These are phyloP conservation scores for Clavelina lepadiformis DNA, from an alignment of 23 tunicate genomes.

Conservation along the genomic window DNA sequence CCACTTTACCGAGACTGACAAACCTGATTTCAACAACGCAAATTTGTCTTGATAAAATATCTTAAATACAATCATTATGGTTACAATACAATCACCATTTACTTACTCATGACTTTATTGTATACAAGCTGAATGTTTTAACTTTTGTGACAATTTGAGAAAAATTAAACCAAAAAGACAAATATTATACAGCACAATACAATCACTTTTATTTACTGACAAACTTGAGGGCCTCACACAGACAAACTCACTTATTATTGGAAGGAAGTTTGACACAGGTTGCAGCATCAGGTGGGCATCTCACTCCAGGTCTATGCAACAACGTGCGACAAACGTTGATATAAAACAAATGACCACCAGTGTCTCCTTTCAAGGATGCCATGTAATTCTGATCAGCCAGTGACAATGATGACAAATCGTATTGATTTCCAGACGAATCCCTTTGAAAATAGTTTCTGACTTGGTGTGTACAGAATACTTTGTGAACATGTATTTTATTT, in stretches of 20 bases:
- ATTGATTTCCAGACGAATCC: conserved; percentile 23
- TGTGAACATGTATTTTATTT: no score
- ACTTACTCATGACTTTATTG: no score
- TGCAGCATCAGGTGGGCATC: conserved; percentile 79
- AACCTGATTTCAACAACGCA: conserved; percentile 10
- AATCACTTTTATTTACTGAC: no score
- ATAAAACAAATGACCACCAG: conserved; percentile 35
- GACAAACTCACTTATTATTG: no score
- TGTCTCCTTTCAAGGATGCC: conserved; percentile 38
- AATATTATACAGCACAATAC: no score
- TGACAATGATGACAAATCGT: conserved; percentile 44
- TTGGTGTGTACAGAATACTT: neutral
- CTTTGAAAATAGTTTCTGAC: conserved; percentile 23
- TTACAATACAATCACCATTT: no score
- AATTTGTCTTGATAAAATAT: neutral
- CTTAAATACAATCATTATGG: no score
- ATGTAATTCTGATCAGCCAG: conserved; percentile 11
- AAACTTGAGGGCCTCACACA: no score
- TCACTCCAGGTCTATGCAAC: conserved; percentile 43
- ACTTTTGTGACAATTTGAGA: no score
- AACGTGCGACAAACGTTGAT: conserved; percentile 62
- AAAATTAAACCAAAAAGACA: no score
- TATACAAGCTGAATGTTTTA: no score
- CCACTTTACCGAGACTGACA: conserved; percentile 29
- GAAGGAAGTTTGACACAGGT: conserved; percentile 53